These are phyloP conservation scores for Dreissena polymorpha DNA, from an alignment of 1,140 invertebrate species.

Conservation along the genomic window DNA sequence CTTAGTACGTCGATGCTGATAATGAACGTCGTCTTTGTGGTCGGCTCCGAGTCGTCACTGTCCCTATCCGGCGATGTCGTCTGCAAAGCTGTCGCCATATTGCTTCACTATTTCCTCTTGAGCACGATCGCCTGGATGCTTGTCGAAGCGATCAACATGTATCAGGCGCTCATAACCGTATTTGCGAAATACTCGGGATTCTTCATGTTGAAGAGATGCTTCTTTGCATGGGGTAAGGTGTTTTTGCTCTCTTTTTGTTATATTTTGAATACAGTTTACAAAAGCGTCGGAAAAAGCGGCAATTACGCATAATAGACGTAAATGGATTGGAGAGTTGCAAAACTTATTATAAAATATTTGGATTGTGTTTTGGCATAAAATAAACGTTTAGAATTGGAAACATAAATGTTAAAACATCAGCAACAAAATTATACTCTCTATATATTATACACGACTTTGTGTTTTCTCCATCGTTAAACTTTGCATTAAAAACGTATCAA, in stretches of 20 bases:
- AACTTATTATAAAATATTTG: too few relatives aligned
- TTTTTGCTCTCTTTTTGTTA: not conserved
- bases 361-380: too few relatives aligned
- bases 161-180: constrained; percentile 82
- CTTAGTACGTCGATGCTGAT: constrained; percentile 81
- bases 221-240: constrained; percentile 82
- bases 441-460: too few relatives aligned
- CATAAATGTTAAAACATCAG: too few relatives aligned
- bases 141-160: constrained; percentile 82
- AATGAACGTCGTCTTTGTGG: constrained; percentile 80
- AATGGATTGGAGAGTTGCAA: too few relatives aligned
- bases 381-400: too few relatives aligned
- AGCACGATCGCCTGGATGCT: constrained; percentile 82
- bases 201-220: constrained; percentile 82
- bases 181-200: constrained; percentile 80
- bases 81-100: constrained; percentile 77
- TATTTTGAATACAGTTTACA: too few relatives aligned
- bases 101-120: constrained; percentile 81
- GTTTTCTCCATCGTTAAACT: too few relatives aligned
- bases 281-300: too few relatives aligned
- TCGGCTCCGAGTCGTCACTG: constrained; percentile 73
- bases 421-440: too few relatives aligned
- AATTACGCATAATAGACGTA: too few relatives aligned
- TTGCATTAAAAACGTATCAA: too few relatives aligned
- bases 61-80: constrained; percentile 59